phyloP scores from a whole-genome alignment of 2,113 vertebrate species.

The Apodemus sylvaticus region DNA sequence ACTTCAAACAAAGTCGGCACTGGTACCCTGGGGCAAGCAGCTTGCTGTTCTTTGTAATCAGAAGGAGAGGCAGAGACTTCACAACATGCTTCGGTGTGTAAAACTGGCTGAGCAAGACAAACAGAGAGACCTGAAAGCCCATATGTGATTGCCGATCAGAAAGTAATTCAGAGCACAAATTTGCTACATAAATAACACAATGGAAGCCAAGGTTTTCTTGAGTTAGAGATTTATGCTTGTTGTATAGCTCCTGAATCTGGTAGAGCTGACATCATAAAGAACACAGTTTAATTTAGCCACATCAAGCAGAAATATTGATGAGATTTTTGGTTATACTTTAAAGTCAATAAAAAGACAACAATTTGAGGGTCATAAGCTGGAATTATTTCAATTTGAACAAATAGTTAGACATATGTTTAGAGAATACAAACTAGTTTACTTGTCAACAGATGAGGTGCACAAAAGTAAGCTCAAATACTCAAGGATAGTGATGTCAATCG shows the following conservation, averaged over 20 bases:
- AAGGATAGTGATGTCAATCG: background rate
- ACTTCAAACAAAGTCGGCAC: conserved; percentile 86
- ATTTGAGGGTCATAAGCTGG: conserved; percentile 35
- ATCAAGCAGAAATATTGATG: conserved; percentile 17
- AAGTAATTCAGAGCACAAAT: background rate
- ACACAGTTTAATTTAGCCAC: background rate
- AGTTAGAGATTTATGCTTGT: background rate
- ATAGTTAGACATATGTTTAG: background rate
- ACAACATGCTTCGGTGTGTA: conserved; percentile 79
- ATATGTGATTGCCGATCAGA: background rate
- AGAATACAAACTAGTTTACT: conserved; percentile 10
- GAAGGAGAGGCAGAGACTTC: conserved; percentile 74
- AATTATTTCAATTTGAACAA: background rate
- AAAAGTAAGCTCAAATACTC: background rate
- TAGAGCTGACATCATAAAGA: background rate
- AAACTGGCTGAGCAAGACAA: conserved; percentile 62
- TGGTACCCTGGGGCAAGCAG: conserved; percentile 85
- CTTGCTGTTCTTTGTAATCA: conserved; percentile 80
- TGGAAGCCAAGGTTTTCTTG: background rate
- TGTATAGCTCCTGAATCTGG: background rate
- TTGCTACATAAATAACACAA: background rate
- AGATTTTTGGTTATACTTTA: conserved; percentile 28
- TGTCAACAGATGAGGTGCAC: background rate
- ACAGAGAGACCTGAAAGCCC: background rate
- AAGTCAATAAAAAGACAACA: conserved; percentile 8